phyloP scores from a whole-genome alignment of 2,113 vertebrate genomes.

The Aspiorhynchus laticeps region DNA sequence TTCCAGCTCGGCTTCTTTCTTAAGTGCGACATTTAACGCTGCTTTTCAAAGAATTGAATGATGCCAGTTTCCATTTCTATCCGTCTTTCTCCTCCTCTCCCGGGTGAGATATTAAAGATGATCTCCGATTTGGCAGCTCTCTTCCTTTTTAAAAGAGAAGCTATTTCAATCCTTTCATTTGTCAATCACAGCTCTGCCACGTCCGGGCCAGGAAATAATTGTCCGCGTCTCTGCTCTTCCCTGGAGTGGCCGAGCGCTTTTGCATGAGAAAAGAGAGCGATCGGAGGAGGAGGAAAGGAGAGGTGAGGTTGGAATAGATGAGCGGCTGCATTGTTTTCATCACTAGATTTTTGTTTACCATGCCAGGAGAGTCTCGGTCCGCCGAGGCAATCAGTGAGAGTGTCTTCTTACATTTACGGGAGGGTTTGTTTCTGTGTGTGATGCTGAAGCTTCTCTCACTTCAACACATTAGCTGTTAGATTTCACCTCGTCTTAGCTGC shows the following conservation, averaged over 20 bases:
- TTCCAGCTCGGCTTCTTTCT: conserved; percentile 13
- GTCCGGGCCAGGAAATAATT: conserved; percentile 71
- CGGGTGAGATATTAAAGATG: conserved; percentile 73
- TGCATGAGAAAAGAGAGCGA: conserved; percentile 76
- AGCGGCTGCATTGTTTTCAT: conserved; percentile 69
- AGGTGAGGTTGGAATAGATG: conserved; percentile 67
- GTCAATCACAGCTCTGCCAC: conserved; percentile 73
- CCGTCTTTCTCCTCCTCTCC: conserved; percentile 63
- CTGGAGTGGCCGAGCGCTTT: conserved; percentile 57
- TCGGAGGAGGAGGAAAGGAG: conserved; percentile 60
- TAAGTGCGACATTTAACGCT: conserved; percentile 60
- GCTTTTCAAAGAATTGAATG: conserved; percentile 68
- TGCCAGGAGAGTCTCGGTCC: conserved; percentile 55
- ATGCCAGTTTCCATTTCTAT: conserved; percentile 66
- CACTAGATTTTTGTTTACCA: conserved; percentile 64
- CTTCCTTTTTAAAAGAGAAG: conserved; percentile 68
- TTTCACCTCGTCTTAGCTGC: neutral
- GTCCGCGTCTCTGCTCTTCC: conserved; percentile 67
- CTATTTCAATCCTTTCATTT: conserved; percentile 75
- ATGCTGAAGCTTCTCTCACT: neutral
- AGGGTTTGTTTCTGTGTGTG: conserved; percentile 7
- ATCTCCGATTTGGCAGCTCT: conserved; percentile 62
- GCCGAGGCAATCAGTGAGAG: conserved; percentile 57
- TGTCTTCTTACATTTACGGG: conserved; percentile 26
- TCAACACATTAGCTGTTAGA: neutral